Evolutionary conservation across 2,113 vertebrate genomes (phyloP), one percentile per base, ranked within the genome.

Genomic region (Numenius arquata): DNA sequence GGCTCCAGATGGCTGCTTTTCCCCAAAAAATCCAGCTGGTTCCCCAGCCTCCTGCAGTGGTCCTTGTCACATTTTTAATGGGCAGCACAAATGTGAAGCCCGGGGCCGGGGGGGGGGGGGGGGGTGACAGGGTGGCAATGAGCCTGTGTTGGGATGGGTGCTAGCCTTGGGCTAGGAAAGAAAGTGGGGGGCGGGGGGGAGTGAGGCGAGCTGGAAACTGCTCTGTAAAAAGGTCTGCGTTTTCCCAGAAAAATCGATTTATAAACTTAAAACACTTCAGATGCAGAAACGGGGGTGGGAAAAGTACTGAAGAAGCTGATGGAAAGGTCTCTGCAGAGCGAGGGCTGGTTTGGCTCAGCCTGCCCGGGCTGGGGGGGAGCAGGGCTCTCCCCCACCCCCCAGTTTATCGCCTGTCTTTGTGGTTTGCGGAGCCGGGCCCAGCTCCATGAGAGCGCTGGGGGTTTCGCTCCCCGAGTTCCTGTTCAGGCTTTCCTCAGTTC

Each of bases 391-490:
- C 9, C 19, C 25, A 8, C 17, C 27, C n/a, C 34, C 40, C 5
- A 5, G 29, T 12, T 40, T 26, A 7, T 52, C 0, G 1, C 34
- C 32, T 29, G 47, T 0, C 0, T 29, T 48, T 92, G 73, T 67
- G 81, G 61, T 71, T 87, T 74, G 74, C 73, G 38, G 87, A 58
- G 16, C 15, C 0, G 0, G 55, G 53, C 40, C 11, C 53, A 36
- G 55, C 32, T 88, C 61, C 66, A 8, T 68, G 85, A 45, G 36
- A 40, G 65, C 0, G 0, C 20, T 23, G 85, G 8, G 22, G 45
- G 50, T 63, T 89, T 95, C 0, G 0, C n/a, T 74, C 16, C 1
- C 36, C 0, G 2, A 81, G 94, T 95, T 96, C 94, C 95, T 77
- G 43, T 50, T 96, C 11, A 9, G 65, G 5, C 12, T 92, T 78